Conservation (phyloP, 2,113 vertebrate genomes). For the Cyanoramphus novaezelandiae region DNA sequence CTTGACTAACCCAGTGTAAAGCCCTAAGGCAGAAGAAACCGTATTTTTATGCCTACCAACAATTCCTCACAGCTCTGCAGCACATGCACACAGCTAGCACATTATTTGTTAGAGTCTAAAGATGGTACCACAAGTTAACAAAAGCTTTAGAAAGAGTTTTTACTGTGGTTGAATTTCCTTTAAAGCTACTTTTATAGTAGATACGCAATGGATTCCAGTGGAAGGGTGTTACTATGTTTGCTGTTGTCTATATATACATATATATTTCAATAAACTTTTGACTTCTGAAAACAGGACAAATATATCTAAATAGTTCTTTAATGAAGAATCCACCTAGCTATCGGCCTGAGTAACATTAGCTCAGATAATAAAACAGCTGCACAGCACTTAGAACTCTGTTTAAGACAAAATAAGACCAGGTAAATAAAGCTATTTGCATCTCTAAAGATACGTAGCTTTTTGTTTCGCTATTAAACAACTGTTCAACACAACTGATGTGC, state of each 20-base stretch:
- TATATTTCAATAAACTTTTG: neutral
- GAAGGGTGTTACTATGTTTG: fast-evolving
- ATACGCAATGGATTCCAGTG: neutral
- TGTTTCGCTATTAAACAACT: neutral
- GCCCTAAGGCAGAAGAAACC: neutral
- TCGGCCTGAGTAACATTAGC: neutral
- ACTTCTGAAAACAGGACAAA: neutral
- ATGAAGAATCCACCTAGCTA: neutral
- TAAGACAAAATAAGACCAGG: neutral
- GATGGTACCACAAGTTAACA: neutral
- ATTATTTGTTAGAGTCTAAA: neutral
- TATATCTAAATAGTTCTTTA: neutral
- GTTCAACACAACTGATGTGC: neutral
- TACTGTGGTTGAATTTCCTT: neutral
- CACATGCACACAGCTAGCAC: neutral
- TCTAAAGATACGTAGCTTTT: neutral
- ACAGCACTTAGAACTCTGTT: neutral
- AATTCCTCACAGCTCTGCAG: neutral
- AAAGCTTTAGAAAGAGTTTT: neutral
- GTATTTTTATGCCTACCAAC: neutral
- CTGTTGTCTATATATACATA: neutral
- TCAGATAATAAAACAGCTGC: fast-evolving
- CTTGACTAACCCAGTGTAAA: neutral
- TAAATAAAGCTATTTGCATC: neutral
- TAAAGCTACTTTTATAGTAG: neutral